Percentiles rank a stretch among this genome's conserved stretches.
Evolutionary conservation across 2,888 invertebrate species (phyloP).

Genomic region (Microctonus aethiopoides): DNA sequence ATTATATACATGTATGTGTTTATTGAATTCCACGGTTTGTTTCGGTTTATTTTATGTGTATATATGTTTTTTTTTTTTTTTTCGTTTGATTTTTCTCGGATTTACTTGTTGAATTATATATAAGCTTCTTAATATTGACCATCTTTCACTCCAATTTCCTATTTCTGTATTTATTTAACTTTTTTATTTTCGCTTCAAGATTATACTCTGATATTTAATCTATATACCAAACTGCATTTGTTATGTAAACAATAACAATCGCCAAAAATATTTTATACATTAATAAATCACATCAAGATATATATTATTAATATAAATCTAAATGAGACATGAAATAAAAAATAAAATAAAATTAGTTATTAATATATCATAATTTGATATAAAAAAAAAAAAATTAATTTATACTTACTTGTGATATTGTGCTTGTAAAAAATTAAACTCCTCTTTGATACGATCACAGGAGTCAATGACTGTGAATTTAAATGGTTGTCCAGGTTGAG

Average conservation of each 20-base stretch:
- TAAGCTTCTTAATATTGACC: not conserved
- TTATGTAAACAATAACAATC: too few relatives aligned
- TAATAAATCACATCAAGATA: too few relatives aligned
- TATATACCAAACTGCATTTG: too few relatives aligned
- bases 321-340: too few relatives aligned
- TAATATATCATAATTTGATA: not conserved
- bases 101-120: not conserved
- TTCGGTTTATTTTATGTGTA: not conserved
- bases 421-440: conserved; percentile 93
- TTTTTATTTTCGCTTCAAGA: not conserved
- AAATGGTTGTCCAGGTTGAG: conserved; percentile 90
- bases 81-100: not conserved
- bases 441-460: conserved; percentile 95
- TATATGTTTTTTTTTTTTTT: not conserved
- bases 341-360: too few relatives aligned
- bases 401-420: conserved; percentile 88
- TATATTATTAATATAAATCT: too few relatives aligned
- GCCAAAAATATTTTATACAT: too few relatives aligned
- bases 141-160: too few relatives aligned
- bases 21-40: not conserved
- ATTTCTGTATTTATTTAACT: not conserved
- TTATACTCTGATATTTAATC: too few relatives aligned
- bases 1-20: not conserved
- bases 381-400: not conserved
- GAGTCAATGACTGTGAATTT: conserved; percentile 94